Percentiles rank a stretch among this genome's conserved stretches.
Conservation (phyloP, 2,888 invertebrate genomes). For the Temnothorax ravouxi region DNA sequence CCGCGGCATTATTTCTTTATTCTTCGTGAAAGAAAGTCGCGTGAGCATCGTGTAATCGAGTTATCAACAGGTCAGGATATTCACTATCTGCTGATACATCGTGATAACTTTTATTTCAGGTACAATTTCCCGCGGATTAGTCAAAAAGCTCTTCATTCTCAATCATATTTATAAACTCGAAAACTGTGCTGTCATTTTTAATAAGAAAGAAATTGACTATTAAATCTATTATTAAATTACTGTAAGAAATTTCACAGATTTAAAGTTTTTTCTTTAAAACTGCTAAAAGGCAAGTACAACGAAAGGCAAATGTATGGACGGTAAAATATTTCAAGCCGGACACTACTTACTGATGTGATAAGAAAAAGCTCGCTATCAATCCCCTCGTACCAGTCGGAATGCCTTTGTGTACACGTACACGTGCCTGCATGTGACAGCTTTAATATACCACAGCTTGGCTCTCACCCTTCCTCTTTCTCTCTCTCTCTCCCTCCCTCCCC, state of each 20-base stretch:
- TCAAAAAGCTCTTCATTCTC: background rate
- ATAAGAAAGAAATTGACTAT: background rate
- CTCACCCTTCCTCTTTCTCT: too few relatives aligned
- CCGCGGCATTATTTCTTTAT: conserved; percentile 1
- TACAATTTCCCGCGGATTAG: background rate
- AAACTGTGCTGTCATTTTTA: background rate
- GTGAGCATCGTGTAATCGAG: conserved; percentile 32
- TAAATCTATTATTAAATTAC: background rate
- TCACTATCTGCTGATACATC: background rate
- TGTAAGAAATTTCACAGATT: background rate
- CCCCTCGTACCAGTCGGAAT: conserved; percentile 14
- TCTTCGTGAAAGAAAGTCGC: conserved; percentile 22
- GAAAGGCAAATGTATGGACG: background rate
- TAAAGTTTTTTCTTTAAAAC: background rate
- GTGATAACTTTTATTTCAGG: background rate
- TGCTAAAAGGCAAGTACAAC: background rate
- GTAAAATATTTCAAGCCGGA: conserved; percentile 31
- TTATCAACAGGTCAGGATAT: conserved; percentile 47
- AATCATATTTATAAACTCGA: background rate
- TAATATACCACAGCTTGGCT: conserved; percentile 46
- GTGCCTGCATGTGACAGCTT: conserved; percentile 53
- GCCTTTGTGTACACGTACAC: conserved; percentile 53
- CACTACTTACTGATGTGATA: conserved; percentile 25
- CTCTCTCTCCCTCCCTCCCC: too few relatives aligned
- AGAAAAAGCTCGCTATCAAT: conserved; percentile 50